phyloP scores from a whole-genome alignment of 2,888 invertebrate genomes.

The Nomada goodeniana region DNA sequence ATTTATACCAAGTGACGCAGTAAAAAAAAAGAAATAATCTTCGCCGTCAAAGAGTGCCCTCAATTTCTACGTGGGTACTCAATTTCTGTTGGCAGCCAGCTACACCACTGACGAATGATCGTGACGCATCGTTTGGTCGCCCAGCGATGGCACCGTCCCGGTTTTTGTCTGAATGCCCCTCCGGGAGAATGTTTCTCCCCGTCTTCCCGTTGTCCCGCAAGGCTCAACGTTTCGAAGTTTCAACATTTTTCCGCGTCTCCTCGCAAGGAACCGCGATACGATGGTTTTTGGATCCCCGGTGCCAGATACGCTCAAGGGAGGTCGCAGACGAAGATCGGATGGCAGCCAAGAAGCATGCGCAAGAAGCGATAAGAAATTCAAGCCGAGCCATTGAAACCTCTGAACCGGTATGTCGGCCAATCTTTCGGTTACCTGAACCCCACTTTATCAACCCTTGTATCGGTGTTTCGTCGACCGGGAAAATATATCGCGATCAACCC shows the following conservation, averaged over 20 bases:
- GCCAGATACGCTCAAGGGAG: conserved; percentile 59
- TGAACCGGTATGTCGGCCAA: conserved; percentile 79
- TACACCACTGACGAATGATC: conserved; percentile 19
- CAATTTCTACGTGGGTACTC: not conserved
- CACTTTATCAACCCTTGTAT: not conserved
- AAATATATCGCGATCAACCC: not conserved
- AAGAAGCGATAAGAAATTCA: conserved; percentile 76
- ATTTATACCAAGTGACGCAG: not conserved
- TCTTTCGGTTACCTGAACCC: conserved; percentile 70
- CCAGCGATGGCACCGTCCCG: not conserved
- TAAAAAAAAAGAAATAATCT: no score
- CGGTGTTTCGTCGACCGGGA: not conserved
- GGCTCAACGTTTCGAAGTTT: not conserved
- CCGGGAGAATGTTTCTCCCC: not conserved
- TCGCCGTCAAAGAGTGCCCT: not conserved
- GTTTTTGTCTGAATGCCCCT: not conserved
- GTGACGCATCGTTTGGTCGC: conserved; percentile 6
- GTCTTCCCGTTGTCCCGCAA: not conserved
- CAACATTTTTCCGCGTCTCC: not conserved
- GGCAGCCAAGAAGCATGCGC: conserved; percentile 72
- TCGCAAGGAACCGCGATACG: not conserved
- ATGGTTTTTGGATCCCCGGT: conserved; percentile 3
- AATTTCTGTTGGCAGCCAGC: conserved; percentile 5
- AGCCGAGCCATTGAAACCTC: conserved; percentile 77
- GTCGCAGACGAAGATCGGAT: conserved; percentile 64